Conservation (phyloP, 2,888 invertebrate genomes). For the Encarsia formosa region DNA sequence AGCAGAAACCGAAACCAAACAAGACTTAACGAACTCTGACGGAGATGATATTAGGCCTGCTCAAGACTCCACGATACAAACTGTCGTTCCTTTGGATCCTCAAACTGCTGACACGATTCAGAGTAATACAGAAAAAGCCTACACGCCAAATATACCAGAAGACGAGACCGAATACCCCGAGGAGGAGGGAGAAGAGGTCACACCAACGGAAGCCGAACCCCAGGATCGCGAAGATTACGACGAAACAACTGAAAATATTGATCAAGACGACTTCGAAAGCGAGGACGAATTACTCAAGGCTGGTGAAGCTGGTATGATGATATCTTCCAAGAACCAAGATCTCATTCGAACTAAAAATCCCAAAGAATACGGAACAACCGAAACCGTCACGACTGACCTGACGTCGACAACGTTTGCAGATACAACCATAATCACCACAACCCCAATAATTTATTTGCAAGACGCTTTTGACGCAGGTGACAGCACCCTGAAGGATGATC, state of each 20-base stretch:
- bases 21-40: no score
- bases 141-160: conserved; percentile 12
- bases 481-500: conserved; percentile 6
- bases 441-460: conserved; percentile 1
- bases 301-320: conserved; percentile 42
- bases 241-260: conserved; percentile 28
- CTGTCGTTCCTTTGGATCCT: conserved; percentile 10
- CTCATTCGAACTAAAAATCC: conserved; percentile 7
- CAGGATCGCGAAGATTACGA: conserved; percentile 31
- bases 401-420: conserved; percentile 12
- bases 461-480: conserved; percentile 5
- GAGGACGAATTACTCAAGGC: conserved; percentile 42
- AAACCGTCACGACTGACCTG: not conserved
- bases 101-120: not conserved
- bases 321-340: conserved; percentile 29
- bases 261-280: conserved; percentile 40
- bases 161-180: conserved; percentile 31
- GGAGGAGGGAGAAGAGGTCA: no score
- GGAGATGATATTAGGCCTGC: no score
- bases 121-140: conserved; percentile 1
- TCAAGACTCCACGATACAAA: conserved; percentile 4
- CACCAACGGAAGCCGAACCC: conserved; percentile 18
- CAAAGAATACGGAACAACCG: conserved; percentile 2
- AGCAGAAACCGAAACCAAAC: conserved; percentile 1
- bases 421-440: not conserved